These are phyloP conservation scores for Drosophila histrio DNA, from an alignment of 2,888 invertebrate genomes.

Conservation along the genomic window DNA sequence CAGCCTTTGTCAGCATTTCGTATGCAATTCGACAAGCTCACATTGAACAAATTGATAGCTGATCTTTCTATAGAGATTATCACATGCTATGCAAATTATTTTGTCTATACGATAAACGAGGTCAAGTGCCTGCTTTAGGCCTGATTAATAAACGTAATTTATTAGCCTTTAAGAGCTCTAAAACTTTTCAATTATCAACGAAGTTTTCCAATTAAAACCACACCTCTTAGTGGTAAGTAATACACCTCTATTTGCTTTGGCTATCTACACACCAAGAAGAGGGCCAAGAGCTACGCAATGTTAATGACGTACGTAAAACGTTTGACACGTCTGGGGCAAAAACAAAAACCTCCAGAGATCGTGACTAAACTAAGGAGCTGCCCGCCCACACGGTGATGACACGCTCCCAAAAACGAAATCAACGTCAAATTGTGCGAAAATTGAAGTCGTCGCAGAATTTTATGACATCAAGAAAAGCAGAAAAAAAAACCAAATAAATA, in stretches of 20 bases:
- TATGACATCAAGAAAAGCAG: constrained; percentile 33
- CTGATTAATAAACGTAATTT: constrained; percentile 1
- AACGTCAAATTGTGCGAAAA: constrained; percentile 38
- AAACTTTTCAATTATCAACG: constrained; percentile 34
- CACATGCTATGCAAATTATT: constrained; percentile 29
- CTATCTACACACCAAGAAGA: constrained; percentile 17
- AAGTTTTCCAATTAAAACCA: constrained; percentile 46
- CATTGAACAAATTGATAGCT: constrained; percentile 28
- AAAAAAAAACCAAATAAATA: constrained; percentile 15
- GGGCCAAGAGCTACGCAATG: constrained; percentile 11
- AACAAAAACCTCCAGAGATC: constrained; percentile 44
- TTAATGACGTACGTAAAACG: constrained; percentile 58
- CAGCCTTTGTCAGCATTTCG: not conserved
- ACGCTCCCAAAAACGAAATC: not conserved
- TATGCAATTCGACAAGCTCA: constrained; percentile 7
- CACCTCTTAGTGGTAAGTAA: constrained; percentile 38
- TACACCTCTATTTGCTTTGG: constrained; percentile 53
- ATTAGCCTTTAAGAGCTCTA: constrained; percentile 10
- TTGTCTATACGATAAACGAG: constrained; percentile 15
- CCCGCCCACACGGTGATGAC: constrained; percentile 50
- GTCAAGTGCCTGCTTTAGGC: constrained; percentile 41
- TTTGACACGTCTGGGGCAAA: constrained; percentile 53
- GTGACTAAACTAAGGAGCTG: constrained; percentile 67
- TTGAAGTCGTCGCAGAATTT: constrained; percentile 50
- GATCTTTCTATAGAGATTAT: constrained; percentile 12